phyloP scores from a whole-genome alignment of 2,797 vertebrate species.

The Schizopygopsis malacanthus region DNA sequence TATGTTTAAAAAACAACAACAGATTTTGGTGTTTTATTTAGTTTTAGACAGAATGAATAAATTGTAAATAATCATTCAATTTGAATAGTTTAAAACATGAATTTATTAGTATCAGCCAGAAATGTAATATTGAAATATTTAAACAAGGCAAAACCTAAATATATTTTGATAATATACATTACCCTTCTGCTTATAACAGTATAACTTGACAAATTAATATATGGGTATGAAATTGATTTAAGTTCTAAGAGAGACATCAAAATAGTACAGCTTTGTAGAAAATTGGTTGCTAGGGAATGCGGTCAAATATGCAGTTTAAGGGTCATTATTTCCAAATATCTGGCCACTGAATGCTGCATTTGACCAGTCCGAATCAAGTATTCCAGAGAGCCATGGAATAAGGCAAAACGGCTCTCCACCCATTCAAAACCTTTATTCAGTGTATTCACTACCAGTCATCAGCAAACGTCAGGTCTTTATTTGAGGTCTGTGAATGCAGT shows the following conservation, averaged over 20 bases:
- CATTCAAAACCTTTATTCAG: background rate
- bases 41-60: background rate
- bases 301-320: no score
- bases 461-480: background rate
- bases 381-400: background rate
- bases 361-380: background rate
- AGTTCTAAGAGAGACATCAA: background rate
- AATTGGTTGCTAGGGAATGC: slow-evolving; percentile 2
- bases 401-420: background rate
- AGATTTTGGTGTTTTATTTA: background rate
- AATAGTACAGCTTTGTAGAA: background rate
- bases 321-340: background rate
- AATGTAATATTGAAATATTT: background rate
- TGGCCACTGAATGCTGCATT: background rate
- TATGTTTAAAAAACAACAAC: background rate
- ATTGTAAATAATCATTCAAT: background rate
- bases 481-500: slow-evolving; percentile 11
- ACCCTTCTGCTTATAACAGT: no score
- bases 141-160: background rate
- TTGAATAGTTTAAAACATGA: background rate
- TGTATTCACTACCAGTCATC: slow-evolving; percentile 4
- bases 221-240: background rate
- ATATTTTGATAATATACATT: background rate
- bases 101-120: background rate
- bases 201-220: background rate